phyloP scores from a whole-genome alignment of 35 echinoderm and acorn worm genomes.

The Apostichopus californicus region DNA sequence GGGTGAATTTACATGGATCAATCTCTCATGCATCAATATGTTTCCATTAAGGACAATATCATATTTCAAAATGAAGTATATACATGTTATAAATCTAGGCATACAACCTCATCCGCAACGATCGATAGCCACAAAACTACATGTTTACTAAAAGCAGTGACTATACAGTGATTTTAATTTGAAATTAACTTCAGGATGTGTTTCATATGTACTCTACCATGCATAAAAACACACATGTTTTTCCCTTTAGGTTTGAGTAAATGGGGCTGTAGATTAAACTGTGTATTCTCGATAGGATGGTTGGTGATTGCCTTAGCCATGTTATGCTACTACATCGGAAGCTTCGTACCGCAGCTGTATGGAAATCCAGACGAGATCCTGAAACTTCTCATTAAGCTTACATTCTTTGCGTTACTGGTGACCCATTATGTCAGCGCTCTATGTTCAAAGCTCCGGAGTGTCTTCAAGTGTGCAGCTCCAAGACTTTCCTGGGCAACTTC shows the following conservation, averaged over 20 bases:
- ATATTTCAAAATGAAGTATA: no score
- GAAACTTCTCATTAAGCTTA: neutral
- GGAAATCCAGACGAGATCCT: neutral
- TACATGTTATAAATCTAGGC: no score
- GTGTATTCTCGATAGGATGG: neutral
- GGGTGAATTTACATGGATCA: no score
- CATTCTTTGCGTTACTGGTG: neutral
- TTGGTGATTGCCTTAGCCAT: neutral
- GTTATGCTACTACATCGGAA: neutral
- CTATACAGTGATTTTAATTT: no score
- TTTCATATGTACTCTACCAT: no score
- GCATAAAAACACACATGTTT: neutral
- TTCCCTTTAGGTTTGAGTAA: neutral
- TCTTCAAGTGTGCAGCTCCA: neutral
- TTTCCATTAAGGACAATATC: no score
- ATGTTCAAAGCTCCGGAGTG: constrained; percentile 2
- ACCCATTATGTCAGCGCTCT: neutral
- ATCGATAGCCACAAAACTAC: no score
- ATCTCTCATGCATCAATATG: no score
- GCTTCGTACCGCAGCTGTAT: neutral
- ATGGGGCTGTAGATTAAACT: neutral
- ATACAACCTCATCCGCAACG: no score
- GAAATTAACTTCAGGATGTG: no score
- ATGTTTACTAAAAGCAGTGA: no score
- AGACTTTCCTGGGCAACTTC: constrained; percentile 12